These are phyloP conservation scores for Timema podura DNA, from an alignment of 2,888 invertebrate genomes.

Conservation along the genomic window DNA sequence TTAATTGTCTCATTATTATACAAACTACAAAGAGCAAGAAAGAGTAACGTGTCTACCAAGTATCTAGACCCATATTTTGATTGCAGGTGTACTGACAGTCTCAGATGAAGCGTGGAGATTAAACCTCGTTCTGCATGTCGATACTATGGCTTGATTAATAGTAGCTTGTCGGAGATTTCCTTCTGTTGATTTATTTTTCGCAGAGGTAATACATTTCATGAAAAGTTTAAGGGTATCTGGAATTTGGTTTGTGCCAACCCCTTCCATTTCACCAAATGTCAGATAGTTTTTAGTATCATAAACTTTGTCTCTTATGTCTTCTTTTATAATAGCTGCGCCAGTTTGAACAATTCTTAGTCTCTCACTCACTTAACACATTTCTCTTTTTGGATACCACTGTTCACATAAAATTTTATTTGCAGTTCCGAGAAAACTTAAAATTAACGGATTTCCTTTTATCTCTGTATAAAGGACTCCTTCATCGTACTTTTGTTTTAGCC, in stretches of 20 bases:
- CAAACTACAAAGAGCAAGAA: neutral
- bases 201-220: neutral
- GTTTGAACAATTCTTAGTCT: too few relatives aligned
- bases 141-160: neutral
- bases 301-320: neutral
- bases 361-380: too few relatives aligned
- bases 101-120: neutral
- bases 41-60: neutral
- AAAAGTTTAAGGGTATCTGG: neutral
- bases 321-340: too few relatives aligned
- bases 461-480: too few relatives aligned
- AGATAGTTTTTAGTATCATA: neutral
- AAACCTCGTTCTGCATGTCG: neutral
- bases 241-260: neutral
- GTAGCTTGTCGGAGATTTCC: conserved; percentile 1
- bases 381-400: too few relatives aligned
- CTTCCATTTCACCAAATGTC: conserved; percentile 2
- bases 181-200: neutral
- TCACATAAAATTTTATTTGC: too few relatives aligned
- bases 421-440: too few relatives aligned
- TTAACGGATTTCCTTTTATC: too few relatives aligned
- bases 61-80: conserved; percentile 4
- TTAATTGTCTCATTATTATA: conserved; percentile 1
- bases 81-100: neutral
- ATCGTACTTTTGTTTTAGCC: too few relatives aligned